Base-by-base conservation (phyloP, 2,888 invertebrate genomes). In the Aethes cnicana region DNA sequence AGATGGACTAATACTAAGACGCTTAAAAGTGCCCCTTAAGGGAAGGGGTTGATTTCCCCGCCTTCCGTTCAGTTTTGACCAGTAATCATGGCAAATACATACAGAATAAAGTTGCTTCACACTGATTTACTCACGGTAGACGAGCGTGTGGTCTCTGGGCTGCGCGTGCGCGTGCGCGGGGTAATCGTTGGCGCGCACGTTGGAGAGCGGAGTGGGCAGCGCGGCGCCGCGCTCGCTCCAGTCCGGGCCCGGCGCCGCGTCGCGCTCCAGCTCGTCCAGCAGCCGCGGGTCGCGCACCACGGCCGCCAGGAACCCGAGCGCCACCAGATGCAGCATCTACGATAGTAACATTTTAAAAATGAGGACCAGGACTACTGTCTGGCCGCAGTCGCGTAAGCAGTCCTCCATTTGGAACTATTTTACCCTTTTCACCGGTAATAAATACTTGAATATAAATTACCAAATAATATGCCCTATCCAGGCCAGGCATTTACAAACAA, bases 291-390 rank as follows among this genome's bases (percentile, higher is more conserved):
- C 94, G 39, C 94, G 91, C 74, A 95, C 92, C 43, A 95, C 91
- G 36, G 95, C 91, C 9, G 94, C 95, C 64, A 96, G 80, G 57
- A 95, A 92, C 36, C 94, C 94, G 60, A 96, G 79, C 0, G 95
- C 94, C 66, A 95, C 76, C 53, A 95, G 90, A 72, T 96, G 95
- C 42, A 96, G 84, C 81, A 95, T 91, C 95, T 96, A 60, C 2
- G 20, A 30, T 25, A 12, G 28, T 8, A n/a, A n/a, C n/a, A 20
- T 20, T 35, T 7, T 9, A n/a, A 23, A 4, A 7, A 16, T 1
- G 2, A 9, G 6, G n/a, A 26, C 5, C 26, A 6, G 4, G n/a
- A 20, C 26, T 26, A 6, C 26, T 26, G 6, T n/a, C n/a, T n/a
- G n/a, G n/a, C n/a, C n/a, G n/a, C n/a, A n/a, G n/a, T n/a, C n/a